Evolutionary conservation across 2,113 vertebrate species (phyloP).

Genomic region (Stegastes partitus): DNA sequence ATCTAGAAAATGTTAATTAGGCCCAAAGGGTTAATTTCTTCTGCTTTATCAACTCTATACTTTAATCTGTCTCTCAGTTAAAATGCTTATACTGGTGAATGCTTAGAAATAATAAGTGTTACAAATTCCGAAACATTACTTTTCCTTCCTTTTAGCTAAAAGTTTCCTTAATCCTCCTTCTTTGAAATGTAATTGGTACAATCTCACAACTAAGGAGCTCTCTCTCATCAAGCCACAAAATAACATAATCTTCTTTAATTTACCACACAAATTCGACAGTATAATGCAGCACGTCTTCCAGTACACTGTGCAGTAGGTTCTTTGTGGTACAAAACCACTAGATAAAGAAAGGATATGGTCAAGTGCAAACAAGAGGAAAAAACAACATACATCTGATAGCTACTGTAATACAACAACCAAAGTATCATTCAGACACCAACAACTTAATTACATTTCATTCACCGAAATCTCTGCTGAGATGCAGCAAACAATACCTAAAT

Average conservation of each 20-base stretch:
- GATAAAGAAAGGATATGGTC: constrained; percentile 16
- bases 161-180: constrained; percentile 75
- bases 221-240: constrained; percentile 42
- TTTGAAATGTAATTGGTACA: constrained; percentile 77
- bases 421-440: constrained; percentile 20
- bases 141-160: constrained; percentile 68
- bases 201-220: constrained; percentile 47
- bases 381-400: background rate
- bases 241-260: constrained; percentile 55
- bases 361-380: constrained; percentile 8
- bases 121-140: constrained; percentile 54
- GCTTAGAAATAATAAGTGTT: constrained; percentile 70
- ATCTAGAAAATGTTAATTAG: constrained; percentile 83
- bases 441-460: constrained; percentile 48
- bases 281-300: constrained; percentile 5
- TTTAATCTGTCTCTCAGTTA: constrained; percentile 74
- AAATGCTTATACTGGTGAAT: constrained; percentile 58
- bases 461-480: constrained; percentile 10
- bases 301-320: background rate
- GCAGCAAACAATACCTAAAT: constrained; percentile 37
- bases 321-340: constrained; percentile 9
- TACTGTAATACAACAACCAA: constrained; percentile 24
- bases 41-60: constrained; percentile 64
- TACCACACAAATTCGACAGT: constrained; percentile 30
- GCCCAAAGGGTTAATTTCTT: constrained; percentile 82